phyloP scores from a whole-genome alignment of 2,113 vertebrate genomes.

The Struthio camelus region DNA sequence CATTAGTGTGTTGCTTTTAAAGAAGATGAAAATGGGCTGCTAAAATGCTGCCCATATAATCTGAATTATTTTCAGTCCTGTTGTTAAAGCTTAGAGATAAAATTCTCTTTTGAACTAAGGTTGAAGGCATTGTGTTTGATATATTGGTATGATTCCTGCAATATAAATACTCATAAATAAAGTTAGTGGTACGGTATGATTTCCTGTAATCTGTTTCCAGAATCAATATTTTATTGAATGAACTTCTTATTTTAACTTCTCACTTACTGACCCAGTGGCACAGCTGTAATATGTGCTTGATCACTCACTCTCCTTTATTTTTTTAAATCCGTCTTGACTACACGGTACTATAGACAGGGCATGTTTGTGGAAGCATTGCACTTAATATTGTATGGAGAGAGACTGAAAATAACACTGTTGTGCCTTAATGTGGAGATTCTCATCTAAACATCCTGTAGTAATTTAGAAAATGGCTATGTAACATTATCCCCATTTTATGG shows the following conservation, averaged over 20 bases:
- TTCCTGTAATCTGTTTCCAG: constrained; percentile 71
- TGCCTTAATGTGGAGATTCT: neutral
- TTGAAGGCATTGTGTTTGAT: constrained; percentile 60
- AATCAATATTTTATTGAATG: constrained; percentile 70
- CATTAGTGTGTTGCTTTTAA: constrained; percentile 65
- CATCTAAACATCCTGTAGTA: constrained; percentile 33
- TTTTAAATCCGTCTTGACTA: neutral
- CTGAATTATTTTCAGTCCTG: constrained; percentile 64
- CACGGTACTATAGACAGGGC: neutral
- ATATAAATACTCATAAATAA: constrained; percentile 69
- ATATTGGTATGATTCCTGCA: constrained; percentile 59
- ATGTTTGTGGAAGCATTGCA: neutral
- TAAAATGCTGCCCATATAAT: constrained; percentile 69
- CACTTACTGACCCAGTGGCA: constrained; percentile 56
- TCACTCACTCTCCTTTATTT: constrained; percentile 2
- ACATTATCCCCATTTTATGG: neutral
- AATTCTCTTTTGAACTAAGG: constrained; percentile 62
- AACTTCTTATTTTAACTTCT: constrained; percentile 68
- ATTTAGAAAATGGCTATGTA: constrained; percentile 37
- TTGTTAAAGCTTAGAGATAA: constrained; percentile 66
- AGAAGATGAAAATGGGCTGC: constrained; percentile 70
- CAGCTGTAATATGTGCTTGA: constrained; percentile 51
- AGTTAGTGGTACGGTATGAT: constrained; percentile 49
- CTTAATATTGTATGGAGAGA: neutral
- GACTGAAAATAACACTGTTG: neutral